Base-by-base conservation (phyloP, 1,140 invertebrate species). In the Belonocnema kinseyi region DNA sequence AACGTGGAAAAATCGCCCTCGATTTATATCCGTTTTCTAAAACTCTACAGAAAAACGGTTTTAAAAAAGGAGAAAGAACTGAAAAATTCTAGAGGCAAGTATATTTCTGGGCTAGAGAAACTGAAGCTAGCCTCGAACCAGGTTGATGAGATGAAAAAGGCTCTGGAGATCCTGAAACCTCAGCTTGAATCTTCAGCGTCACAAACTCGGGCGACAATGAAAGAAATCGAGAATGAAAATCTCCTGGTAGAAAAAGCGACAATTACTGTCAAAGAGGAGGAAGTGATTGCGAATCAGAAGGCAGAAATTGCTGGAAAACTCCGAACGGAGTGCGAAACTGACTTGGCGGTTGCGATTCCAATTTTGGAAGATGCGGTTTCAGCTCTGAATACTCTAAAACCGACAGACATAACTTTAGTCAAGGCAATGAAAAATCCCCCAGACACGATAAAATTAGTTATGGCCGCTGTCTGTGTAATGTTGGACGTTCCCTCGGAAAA, bases 381-480 rank as follows among this genome's bases (percentile, higher is more conserved):
- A 50, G 95, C 96, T n/a, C 88, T 97, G 40, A 94, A 97, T 85
- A 96, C 95, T 11, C 88, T 97, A 6, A 96, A 96, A 87, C 95
- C 95, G 58, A 90, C 92, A 3, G 96, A 97, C 84, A 96, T 97
- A 77, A 95, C 94, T 61, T 82, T 95, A 10, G 94, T 97, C 0
- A 97, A 96, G 85, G 93, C 95, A 1, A 96, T 97, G 96, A 96
- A 96, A 90, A 96, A 96, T 89, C 96, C 96, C 13, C 96, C 96
- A 11, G 93, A 94, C 71, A 94, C 94, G 33, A 94, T 97, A 0
- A 94, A 95, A 83, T 87, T 96, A 71, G 96, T 95, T 1, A 94
- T 96, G 93, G 95, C 95, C 54, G 94, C 95, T 40, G 94, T 96
- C 6, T 96, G 95, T 86, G 94, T 96, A 3, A 95, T 96, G 93